Evolutionary conservation across 1,140 invertebrate genomes (phyloP).

Genomic region (Gonioctena quinquepunctata): DNA sequence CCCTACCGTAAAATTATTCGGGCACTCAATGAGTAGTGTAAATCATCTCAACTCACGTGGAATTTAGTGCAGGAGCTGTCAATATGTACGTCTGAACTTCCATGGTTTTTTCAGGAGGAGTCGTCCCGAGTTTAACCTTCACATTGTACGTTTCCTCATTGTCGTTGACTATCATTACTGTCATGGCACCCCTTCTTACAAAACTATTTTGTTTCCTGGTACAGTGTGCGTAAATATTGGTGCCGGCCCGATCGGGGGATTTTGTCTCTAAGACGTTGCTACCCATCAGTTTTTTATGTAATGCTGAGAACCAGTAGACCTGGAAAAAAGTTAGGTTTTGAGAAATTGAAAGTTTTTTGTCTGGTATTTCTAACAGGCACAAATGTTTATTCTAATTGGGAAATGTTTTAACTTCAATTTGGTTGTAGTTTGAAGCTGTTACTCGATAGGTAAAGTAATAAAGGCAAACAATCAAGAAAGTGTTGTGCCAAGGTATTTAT

Average conservation of each 20-base stretch:
- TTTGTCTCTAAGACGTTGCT: slow-evolving; percentile 47
- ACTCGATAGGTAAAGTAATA: too few species aligned
- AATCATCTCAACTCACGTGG: slow-evolving; percentile 43
- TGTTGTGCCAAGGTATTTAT: too few species aligned
- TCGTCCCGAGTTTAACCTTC: slow-evolving; percentile 32
- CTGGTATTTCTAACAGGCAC: too few species aligned
- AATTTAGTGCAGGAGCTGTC: slow-evolving; percentile 30
- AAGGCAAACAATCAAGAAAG: too few species aligned
- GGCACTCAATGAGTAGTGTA: too few species aligned
- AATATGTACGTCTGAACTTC: slow-evolving; percentile 50
- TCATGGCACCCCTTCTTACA: slow-evolving; percentile 44
- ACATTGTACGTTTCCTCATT: slow-evolving; percentile 21
- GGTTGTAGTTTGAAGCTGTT: too few species aligned
- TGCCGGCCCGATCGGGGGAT: slow-evolving; percentile 12
- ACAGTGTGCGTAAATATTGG: slow-evolving; percentile 45
- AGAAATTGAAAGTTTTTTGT: too few species aligned
- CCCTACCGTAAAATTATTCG: too few species aligned
- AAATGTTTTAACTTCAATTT: too few species aligned
- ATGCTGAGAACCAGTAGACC: slow-evolving; percentile 48
- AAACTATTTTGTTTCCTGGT: slow-evolving; percentile 45
- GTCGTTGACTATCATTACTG: slow-evolving; percentile 46
- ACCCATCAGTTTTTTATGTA: slow-evolving; percentile 51
- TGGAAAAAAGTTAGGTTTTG: too few species aligned
- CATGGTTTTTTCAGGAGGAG: slow-evolving; percentile 34
- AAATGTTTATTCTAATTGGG: too few species aligned